Evolutionary conservation across 1,140 invertebrate genomes (phyloP).

Genomic region (Euwallacea similis): DNA sequence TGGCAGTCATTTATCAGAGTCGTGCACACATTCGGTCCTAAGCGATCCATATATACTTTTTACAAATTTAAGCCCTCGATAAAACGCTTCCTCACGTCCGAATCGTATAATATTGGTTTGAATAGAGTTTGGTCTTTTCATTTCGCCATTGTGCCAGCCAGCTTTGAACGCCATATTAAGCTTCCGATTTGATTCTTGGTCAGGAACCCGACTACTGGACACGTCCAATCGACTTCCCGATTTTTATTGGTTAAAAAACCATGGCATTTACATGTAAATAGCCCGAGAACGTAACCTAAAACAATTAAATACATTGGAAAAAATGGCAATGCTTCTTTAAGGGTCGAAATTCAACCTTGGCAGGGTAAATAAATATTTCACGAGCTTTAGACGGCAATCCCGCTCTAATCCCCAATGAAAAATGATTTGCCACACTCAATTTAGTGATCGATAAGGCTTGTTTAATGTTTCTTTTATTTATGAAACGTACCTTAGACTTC

Average conservation of each 20-base stretch:
- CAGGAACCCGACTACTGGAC: constrained; percentile 15
- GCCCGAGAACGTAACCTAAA: too few relatives aligned
- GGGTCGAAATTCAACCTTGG: neutral
- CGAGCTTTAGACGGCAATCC: constrained; percentile 2
- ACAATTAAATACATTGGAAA: too few relatives aligned
- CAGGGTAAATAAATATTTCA: constrained; percentile 13
- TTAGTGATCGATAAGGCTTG: constrained; percentile 20
- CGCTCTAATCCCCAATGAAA: constrained; percentile 16
- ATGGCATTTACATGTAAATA: too few relatives aligned
- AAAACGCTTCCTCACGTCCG: constrained; percentile 26
- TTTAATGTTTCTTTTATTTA: constrained; percentile 28
- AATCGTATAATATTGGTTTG: constrained; percentile 34
- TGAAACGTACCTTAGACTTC: constrained; percentile 11
- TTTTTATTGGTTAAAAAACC: neutral
- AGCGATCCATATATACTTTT: constrained; percentile 20
- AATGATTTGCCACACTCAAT: constrained; percentile 11
- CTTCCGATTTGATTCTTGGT: constrained; percentile 31
- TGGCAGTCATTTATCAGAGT: constrained; percentile 25
- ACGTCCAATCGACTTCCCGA: constrained; percentile 12
- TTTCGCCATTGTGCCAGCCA: constrained; percentile 26
- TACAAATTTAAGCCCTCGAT: constrained; percentile 28
- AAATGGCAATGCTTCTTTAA: too few relatives aligned
- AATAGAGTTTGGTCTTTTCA: constrained; percentile 29
- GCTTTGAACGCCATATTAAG: constrained; percentile 28
- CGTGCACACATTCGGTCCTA: constrained; percentile 22